Conservation (phyloP, 35 echinoderm and acorn worm species). For the Antedon bifida region DNA sequence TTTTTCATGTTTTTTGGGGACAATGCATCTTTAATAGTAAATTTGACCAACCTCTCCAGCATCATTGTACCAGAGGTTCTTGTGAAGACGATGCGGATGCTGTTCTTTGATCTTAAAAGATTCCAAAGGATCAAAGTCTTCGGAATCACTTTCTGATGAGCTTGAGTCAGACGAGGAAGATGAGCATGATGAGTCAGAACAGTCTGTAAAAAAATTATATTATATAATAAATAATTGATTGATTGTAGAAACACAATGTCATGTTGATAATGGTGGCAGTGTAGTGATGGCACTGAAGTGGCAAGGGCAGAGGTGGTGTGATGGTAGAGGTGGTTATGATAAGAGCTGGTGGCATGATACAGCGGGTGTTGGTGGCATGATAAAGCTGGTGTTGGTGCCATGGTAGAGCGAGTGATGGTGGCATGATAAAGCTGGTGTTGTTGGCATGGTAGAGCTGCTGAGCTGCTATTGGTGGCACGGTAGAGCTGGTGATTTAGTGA, state of each 20-base stretch:
- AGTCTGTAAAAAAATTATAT: neutral
- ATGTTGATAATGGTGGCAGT: constrained; percentile 12
- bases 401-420: no score
- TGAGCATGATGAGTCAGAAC: constrained; percentile 15
- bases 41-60: constrained; percentile 42
- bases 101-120: constrained; percentile 30
- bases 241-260: neutral
- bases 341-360: no score
- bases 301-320: no score
- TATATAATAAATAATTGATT: neutral
- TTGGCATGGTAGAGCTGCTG: no score
- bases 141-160: constrained; percentile 24
- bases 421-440: no score
- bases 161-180: constrained; percentile 1
- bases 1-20: no score
- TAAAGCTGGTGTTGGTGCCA: no score
- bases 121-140: constrained; percentile 13
- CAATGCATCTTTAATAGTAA: neutral
- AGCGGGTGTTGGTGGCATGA: no score
- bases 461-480: no score
- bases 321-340: no score
- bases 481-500: no score
- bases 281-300: neutral
- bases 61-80: constrained; percentile 93
- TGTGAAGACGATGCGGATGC: constrained; percentile 51